Evolutionary conservation across 2,797 vertebrate species (phyloP), one percentile per base, ranked within the genome.

Genomic region (Chelon labrosus): DNA sequence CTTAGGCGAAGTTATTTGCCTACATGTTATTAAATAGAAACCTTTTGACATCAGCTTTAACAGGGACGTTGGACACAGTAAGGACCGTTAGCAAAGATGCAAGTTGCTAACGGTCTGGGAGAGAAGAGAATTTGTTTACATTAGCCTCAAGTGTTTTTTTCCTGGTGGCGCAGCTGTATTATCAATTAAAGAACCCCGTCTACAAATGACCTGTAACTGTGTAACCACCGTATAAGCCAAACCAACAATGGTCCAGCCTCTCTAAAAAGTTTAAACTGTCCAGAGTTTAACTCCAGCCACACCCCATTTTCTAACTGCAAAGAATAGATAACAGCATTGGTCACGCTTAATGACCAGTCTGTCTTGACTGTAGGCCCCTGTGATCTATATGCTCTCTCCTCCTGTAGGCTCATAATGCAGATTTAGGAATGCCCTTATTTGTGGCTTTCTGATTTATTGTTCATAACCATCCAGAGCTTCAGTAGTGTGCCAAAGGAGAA

Each of bases 311-410:
- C 51, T 76, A 37, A 75, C 71, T 79, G 82, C 50, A 76, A 38
- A 62, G n/a, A 66, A 19, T 3, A 89, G 88, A 89, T 91, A 93
- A 88, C 65, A 52, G 44, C 42, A 62, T 69, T 75, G 46, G 63
- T 85, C 72, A 73, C 50, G 73, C 31, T 31, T 52, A 44, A 63
- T 60, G 39, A 65, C 13, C 22, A 76, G 9, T 17, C 47, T 71
- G 35, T 72, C n/a, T 25, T 63, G 16, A 75, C 2, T 27, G 42
- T 11, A 20, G 16, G 25, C 4, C 38, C 46, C 22, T 56, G 20
- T 69, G 37, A 31, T 5, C 4, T 31, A 5, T 31, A 31, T 31
- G 31, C 31, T 31, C 31, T 5, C 31, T 31, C 5, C 31, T 5
- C 4, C 31, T 31, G 5, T 31, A 31, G 31, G 31, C 4, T 5